Conservation (phyloP, 2,888 invertebrate genomes). For the Leptinotarsa juncta region DNA sequence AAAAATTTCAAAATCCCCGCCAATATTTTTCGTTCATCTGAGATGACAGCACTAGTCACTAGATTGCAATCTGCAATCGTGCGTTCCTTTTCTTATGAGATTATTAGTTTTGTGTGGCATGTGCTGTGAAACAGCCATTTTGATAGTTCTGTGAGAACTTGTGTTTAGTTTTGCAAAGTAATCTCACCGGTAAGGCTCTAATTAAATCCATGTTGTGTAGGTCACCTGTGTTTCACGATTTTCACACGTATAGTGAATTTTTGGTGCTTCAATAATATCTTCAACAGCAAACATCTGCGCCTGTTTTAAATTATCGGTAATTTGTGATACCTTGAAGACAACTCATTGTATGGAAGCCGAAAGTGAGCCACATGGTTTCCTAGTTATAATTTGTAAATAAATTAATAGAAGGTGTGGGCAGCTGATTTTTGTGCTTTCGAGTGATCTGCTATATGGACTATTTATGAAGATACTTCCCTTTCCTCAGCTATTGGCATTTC, state of each 20-base stretch:
- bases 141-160: conserved; percentile 75
- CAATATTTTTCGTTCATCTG: conserved; percentile 26
- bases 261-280: conserved; percentile 49
- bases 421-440: conserved; percentile 41
- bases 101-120: conserved; percentile 73
- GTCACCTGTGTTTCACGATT: conserved; percentile 48
- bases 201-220: conserved; percentile 54
- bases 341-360: conserved; percentile 62
- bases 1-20: conserved; percentile 6
- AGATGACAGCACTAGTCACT: conserved; percentile 54
- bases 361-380: conserved; percentile 69
- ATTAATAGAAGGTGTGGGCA: conserved; percentile 23
- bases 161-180: conserved; percentile 72
- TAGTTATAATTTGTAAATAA: conserved; percentile 53
- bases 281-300: conserved; percentile 56
- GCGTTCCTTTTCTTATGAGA: conserved; percentile 62
- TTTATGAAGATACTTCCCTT: conserved; percentile 44
- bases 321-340: conserved; percentile 60
- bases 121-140: conserved; percentile 78
- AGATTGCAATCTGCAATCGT: conserved; percentile 43
- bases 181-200: conserved; percentile 70
- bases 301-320: conserved; percentile 52
- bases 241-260: conserved; percentile 50
- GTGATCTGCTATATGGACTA: conserved; percentile 44
- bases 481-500: conserved; percentile 43